phyloP scores from a whole-genome alignment of 2,797 vertebrate species.

The Chelidonichthys spinosus region DNA sequence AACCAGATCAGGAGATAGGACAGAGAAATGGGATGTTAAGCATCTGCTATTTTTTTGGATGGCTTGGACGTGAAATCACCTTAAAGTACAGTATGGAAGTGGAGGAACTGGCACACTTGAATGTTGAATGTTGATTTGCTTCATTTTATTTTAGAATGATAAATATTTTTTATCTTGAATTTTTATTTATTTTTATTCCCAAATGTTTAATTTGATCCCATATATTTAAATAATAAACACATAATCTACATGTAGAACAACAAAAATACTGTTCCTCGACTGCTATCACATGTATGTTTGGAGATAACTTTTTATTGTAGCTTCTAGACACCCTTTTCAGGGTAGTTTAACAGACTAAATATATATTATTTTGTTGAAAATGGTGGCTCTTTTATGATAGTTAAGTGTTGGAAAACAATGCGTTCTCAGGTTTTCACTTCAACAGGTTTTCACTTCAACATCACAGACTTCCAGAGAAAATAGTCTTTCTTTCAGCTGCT shows the following conservation, averaged over 20 bases:
- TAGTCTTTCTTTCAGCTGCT: slow-evolving; percentile 31
- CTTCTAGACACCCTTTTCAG: slow-evolving; percentile 8
- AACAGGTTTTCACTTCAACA: too few relatives aligned
- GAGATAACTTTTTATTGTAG: background rate
- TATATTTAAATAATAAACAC: background rate
- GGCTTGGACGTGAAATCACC: slow-evolving; percentile 48
- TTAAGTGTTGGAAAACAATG: slow-evolving; percentile 13
- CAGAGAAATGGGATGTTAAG: slow-evolving; percentile 60
- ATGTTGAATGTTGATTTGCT: background rate
- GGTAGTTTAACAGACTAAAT: slow-evolving; percentile 1
- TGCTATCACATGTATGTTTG: background rate
- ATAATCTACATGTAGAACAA: slow-evolving; percentile 4
- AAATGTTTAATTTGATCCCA: background rate
- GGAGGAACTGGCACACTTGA: background rate
- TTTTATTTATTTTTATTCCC: background rate
- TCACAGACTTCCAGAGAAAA: slow-evolving; percentile 18
- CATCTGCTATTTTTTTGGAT: slow-evolving; percentile 50
- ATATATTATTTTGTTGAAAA: background rate
- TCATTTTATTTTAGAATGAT: background rate
- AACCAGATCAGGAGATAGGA: slow-evolving; percentile 75
- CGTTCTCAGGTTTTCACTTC: slow-evolving; percentile 2
- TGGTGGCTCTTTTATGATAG: background rate
- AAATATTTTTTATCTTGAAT: background rate
- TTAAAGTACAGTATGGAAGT: slow-evolving; percentile 16
- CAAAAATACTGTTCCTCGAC: background rate